Evolutionary conservation across 2,888 invertebrate species (phyloP), one percentile per base, ranked within the genome.

Genomic region (Oscheius onirici): DNA sequence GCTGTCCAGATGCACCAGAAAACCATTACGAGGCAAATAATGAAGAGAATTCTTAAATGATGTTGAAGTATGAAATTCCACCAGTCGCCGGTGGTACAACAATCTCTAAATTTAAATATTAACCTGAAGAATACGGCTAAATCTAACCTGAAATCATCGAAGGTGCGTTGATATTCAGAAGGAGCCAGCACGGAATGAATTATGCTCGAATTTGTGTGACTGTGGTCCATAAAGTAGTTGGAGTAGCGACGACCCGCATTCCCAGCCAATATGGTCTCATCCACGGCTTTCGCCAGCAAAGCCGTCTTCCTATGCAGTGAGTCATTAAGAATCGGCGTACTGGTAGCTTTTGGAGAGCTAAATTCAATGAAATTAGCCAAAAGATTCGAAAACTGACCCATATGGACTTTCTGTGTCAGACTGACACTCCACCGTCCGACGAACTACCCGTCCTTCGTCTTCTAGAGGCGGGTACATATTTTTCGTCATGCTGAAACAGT

Each of bases 31-130:
- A 63, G 26, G 5, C 44, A 49, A 10, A 63, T 26, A 2, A 28
- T n/a, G 49, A 46, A 46, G 17, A 63, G 49, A 49, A 63, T 63
- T 17, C 49, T 46, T 13, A 63, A 49, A 28, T 63, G 63, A 28
- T 63, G 63, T 24, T 24, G 44, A 15, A 6, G 3, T 11, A 49
- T n/a, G 20, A 63, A 63, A 20, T 49, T 22, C 13, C 26, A 24
- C 63, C 63, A 63, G 11, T 49, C 63, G 15, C 63, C 63, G 17
- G 63, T 49, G 8, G 17, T 5, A 28, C 15, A 63, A 17, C 63
- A 49, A 3, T 28, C 10, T 28, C 63, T 63, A 49, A 28, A 63
- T 8, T 34, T 34, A 8, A 15, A 46, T 34, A 34, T 34, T 34
- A 8, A 34, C 34, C n/a, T 63, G 17, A 20, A 20, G 28, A 44